Evolutionary conservation across 2,797 vertebrate species (phyloP), one percentile per base, ranked within the genome.

Genomic region (Triplophysa bombifrons): DNA sequence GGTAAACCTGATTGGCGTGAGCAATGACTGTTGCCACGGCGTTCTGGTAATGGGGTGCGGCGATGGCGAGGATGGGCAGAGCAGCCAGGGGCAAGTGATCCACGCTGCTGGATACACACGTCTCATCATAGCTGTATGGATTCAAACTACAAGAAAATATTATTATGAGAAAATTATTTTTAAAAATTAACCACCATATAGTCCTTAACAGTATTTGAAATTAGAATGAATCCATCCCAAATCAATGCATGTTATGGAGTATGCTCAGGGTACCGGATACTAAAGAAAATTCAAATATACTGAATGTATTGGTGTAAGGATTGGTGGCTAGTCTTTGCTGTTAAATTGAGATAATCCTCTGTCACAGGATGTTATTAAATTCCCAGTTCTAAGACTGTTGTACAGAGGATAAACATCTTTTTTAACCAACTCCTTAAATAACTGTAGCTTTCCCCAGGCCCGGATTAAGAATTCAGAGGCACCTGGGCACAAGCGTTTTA

Each of bases 61-160:
- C 97, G 82, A 97, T 96, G 87, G 97, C 96, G 83, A 99, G 90
- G 79, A 99, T 93, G 46, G 98, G 97, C 84, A 99, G 91, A 56
- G 97, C 97, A 20, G 97, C 97, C 91, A 99, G 91, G 0, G 97
- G 97, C 84, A 98, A 94, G 87, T 98, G 97, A 91, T 99, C 98
- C 92, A 97, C 96, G 74, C 95, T 98, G 90, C 91, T 97, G 90
- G 94, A 96, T 81, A 98, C 93, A 78, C 96, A 97, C 78, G 93
- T 92, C 88, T 97, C 96, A 7, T 99, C 98, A 0, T 96, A 98
- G 90, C 96, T 96, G 90, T 96, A 98, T 22, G 98, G 98, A 85
- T 95, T 99, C 86, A 99, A 91, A 89, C 97, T 98, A 75, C 11
- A 44, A 48, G 73, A 16, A 22, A 48, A 10, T 48, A 48, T 48